Base-by-base conservation (phyloP, 2,113 vertebrate genomes). In the Centropus unirufus region DNA sequence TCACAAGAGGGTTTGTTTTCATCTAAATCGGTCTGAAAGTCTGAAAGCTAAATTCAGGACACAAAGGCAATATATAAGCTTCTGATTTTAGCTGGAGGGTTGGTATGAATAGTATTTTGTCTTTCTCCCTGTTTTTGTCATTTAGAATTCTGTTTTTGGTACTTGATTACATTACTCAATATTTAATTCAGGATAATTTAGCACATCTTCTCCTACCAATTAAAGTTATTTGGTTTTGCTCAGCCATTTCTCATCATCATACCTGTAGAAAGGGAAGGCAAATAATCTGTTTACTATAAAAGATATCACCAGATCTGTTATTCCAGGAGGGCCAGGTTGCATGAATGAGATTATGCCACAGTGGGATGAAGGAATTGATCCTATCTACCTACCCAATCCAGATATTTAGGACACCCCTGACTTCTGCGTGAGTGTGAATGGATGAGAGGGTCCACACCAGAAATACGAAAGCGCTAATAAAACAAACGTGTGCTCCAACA, bases 101-200 rank as follows among this genome's bases (percentile, higher is more conserved):
- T 93, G 40, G 9, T 72, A 76, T 30, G 9, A 76, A 76, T 51
- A 27, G 24, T 30, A 77, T 89, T 93, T 91, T 63, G 75, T 78
- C 57, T 29, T 92, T 87, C 30, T 79, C 7, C 5, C 40, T 89
- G 17, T 75, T 81, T 22, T 32, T 87, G 54, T 68, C 24, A 73
- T 72, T 87, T 72, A 82, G 34, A 89, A 89, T 83, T 87, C 32
- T 78, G 32, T 13, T 93, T 93, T 93, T 79, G 58, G 51, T 92
- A 75, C 57, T 87, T 74, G 30, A 42, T 79, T 69, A 29, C 73
- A 66, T 92, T 92, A 74, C 49, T 62, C 42, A 69, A 17, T 88
- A 91, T 59, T 83, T 75, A 90, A 88, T 83, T 34, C 47, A 64
- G 39, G 70, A 88, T 81, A 87, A 91, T 79, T 79, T 66, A 87